Conservation (phyloP, 2,113 vertebrate genomes). For the Xiphophorus hellerii region DNA sequence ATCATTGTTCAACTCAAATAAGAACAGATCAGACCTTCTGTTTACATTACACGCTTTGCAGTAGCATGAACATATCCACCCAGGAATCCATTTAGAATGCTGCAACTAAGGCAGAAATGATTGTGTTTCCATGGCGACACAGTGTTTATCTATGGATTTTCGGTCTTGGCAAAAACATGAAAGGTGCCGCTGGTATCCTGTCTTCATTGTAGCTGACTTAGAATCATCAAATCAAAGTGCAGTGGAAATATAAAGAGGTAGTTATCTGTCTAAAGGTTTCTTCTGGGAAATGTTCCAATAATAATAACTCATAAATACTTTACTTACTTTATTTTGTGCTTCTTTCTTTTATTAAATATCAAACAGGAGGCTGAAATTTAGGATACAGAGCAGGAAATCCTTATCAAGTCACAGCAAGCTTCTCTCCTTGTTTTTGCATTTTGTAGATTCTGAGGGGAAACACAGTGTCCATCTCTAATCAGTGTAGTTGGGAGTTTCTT, state of each 20-base stretch:
- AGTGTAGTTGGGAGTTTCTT: conserved; percentile 55
- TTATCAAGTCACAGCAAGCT: conserved; percentile 13
- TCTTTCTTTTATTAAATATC: neutral
- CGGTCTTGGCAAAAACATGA: conserved; percentile 33
- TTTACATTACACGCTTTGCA: neutral
- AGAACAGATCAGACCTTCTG: neutral
- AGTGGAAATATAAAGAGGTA: conserved; percentile 3
- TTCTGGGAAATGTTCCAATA: conserved; percentile 11
- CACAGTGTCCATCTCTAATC: conserved; percentile 29
- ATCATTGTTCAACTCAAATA: neutral
- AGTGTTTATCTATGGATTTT: conserved; percentile 35
- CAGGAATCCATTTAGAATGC: neutral
- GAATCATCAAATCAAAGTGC: conserved; percentile 22
- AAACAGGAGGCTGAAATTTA: neutral
- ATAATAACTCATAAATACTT: conserved; percentile 19
- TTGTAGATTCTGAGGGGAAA: conserved; percentile 16
- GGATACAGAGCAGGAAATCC: conserved; percentile 20
- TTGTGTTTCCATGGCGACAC: conserved; percentile 25
- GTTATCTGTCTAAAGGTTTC: conserved; percentile 20
- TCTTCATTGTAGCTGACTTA: conserved; percentile 33
- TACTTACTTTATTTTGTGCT: conserved; percentile 2
- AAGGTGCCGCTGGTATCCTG: conserved; percentile 33
- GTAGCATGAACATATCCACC: neutral
- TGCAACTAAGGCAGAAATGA: neutral
- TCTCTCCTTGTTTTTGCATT: conserved; percentile 8